Evolutionary conservation across 30 jellyfish, hydroid and myxozoan genomes (phyloP).

Genomic region (Sanderia malayensis): DNA sequence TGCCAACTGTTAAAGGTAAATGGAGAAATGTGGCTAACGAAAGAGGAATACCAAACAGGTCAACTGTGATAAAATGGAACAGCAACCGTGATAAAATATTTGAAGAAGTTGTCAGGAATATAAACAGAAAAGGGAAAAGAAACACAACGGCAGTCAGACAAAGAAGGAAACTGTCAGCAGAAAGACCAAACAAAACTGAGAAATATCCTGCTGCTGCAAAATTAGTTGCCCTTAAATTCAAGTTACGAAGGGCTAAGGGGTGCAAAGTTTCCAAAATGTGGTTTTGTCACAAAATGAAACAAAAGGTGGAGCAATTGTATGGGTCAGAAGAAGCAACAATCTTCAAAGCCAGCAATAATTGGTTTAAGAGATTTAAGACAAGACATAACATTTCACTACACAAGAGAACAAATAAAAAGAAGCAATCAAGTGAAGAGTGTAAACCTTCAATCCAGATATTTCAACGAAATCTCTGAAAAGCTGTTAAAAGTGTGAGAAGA

Average conservation of each 20-base stretch:
- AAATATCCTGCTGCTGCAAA: constrained; percentile 34
- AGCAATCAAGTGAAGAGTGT: constrained; percentile 31
- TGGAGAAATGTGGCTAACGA: constrained; percentile 22
- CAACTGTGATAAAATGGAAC: constrained; percentile 31
- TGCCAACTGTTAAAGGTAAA: not conserved
- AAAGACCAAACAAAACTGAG: constrained; percentile 14
- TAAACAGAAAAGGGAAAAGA: constrained; percentile 32
- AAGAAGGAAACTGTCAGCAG: constrained; percentile 30
- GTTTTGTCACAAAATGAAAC: constrained; percentile 35
- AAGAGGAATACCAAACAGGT: constrained; percentile 37
- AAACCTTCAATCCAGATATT: constrained; percentile 35
- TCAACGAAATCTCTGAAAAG: constrained; percentile 23
- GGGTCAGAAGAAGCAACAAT: constrained; percentile 21
- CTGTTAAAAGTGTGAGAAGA: constrained; percentile 44
- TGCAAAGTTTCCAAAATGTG: constrained; percentile 25
- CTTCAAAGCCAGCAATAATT: constrained; percentile 37
- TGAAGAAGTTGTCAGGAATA: constrained; percentile 31
- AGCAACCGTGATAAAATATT: constrained; percentile 12
- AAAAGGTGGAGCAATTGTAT: constrained; percentile 30
- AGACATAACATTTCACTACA: constrained; percentile 25
- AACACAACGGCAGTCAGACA: constrained; percentile 28
- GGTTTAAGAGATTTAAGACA: constrained; percentile 47
- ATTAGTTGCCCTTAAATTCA: constrained; percentile 22
- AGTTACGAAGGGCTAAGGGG: constrained; percentile 32
- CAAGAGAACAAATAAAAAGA: constrained; percentile 47